Evolutionary conservation across 2,888 invertebrate species (phyloP), one percentile per base, ranked within the genome.

Genomic region (Torymus aiolomorphi): DNA sequence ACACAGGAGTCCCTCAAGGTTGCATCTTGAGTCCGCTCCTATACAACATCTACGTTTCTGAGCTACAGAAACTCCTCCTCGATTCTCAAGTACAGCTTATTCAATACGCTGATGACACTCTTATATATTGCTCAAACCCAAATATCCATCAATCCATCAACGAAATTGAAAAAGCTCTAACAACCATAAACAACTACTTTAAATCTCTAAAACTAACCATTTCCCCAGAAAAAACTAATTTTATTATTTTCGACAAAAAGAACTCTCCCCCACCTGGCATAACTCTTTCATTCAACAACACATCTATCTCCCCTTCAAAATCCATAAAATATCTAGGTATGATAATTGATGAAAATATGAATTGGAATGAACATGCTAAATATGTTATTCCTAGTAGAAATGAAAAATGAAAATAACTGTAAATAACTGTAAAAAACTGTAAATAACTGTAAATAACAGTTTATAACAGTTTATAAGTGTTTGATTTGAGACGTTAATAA

Each of bases 51-150:
- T 73, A 73, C 24, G 56, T 75, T 2, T 3, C 14, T 4, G 2
- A 59, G 0, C 13, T 75, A 12, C 10, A 16, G 0, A 51, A 65
- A 16, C 4, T 10, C 2, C n/a, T 75, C 11, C 11, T 1, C 0
- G 2, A n/a, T 2, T n/a, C 13, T 24, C 51, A n/a, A 2, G n/a
- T 31, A 2, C 13, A 62, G 2, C 2, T 20, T 16, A 14, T 20
- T 14, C 57, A 75, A 66, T 75, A 59, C 18, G 75, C 66, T 2
- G 66, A 75, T 51, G 67, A 67, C 12, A 67, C 66, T 0, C 4
- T 51, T 2, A 24, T 67, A 8, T 31, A 54, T 49, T 13, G 1
- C 8, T 24, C 31, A 20, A 5, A 8, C 24, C 2, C 31, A 5
- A 52, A 14, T 11, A 54, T 67, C 10, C 13, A 18, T 14, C 10